phyloP scores from a whole-genome alignment of 2,888 invertebrate genomes.

The Ectemnius continuus region DNA sequence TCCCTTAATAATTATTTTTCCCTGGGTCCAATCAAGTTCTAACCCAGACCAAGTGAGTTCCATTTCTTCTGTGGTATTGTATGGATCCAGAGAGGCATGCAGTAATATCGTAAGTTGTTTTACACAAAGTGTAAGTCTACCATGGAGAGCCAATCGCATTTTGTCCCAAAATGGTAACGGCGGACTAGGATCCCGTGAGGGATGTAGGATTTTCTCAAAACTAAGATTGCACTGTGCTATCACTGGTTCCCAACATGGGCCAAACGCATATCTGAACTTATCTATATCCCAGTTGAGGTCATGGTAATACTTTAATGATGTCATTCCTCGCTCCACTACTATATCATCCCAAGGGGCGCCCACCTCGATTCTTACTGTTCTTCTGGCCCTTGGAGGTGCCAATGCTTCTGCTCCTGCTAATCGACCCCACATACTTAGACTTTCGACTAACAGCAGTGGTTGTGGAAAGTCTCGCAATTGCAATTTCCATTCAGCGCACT shows the following conservation, averaged over 20 bases:
- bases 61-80: conserved; percentile 99
- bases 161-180: conserved; percentile 99
- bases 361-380: conserved; percentile 88
- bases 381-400: conserved; percentile 87
- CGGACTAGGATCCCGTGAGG: conserved; percentile 95
- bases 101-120: conserved; percentile 93
- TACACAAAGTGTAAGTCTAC: conserved; percentile 92
- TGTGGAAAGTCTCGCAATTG: conserved; percentile 97
- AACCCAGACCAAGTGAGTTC: conserved; percentile 97
- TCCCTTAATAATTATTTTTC: conserved; percentile 94
- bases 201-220: conserved; percentile 92
- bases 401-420: conserved; percentile 93
- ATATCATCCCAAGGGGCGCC: conserved; percentile 91
- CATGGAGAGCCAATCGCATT: conserved; percentile 93
- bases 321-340: conserved; percentile 93
- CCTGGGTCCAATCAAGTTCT: conserved; percentile 97
- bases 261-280: conserved; percentile 95
- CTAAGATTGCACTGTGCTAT: conserved; percentile 92
- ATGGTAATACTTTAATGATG: conserved; percentile 97
- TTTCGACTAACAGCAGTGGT: conserved; percentile 90
- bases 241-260: conserved; percentile 99
- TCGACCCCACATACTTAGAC: conserved; percentile 92
- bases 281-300: conserved; percentile 97
- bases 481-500: conserved; percentile 92
- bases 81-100: conserved; percentile 98